These are phyloP conservation scores for Hydrocynus forskahlii DNA, from an alignment of 2,797 vertebrate species.

Conservation along the genomic window DNA sequence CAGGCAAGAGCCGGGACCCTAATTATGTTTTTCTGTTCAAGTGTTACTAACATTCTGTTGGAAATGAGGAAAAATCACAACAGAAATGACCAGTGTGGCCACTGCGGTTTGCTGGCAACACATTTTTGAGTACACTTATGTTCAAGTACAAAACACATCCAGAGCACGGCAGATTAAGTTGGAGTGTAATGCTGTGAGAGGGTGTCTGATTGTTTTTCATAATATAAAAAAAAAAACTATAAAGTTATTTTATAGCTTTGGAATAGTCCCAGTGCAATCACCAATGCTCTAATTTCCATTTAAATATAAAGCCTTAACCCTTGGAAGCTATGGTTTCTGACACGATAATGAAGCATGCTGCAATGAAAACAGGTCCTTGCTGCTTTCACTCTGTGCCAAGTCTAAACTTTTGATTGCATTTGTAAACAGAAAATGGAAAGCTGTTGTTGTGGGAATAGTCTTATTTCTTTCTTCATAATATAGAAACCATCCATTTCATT, in stretches of 20 bases:
- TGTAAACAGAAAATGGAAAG: too few species aligned
- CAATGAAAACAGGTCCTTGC: too few species aligned
- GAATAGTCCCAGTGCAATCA: background rate
- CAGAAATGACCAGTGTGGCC: too few species aligned
- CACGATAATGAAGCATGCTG: background rate
- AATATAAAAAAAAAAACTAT: background rate
- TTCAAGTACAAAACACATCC: background rate
- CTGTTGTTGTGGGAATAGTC: too few species aligned
- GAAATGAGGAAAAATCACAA: slow-evolving; percentile 18
- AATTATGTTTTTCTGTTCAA: background rate
- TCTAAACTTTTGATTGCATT: too few species aligned
- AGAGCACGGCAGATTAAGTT: background rate
- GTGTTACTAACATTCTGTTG: background rate
- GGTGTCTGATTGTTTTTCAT: background rate
- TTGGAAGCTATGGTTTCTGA: background rate
- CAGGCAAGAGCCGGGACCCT: background rate
- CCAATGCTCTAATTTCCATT: background rate
- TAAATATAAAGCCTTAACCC: background rate
- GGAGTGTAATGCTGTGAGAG: background rate
- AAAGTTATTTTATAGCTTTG: background rate
- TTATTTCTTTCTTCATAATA: too few species aligned
- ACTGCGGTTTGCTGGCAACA: background rate
- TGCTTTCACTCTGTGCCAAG: too few species aligned
- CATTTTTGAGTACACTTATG: background rate
- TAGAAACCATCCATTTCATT: too few species aligned